Base-by-base conservation (phyloP, 53 echinoderm and acorn worm genomes). In the Henricia sp. region DNA sequence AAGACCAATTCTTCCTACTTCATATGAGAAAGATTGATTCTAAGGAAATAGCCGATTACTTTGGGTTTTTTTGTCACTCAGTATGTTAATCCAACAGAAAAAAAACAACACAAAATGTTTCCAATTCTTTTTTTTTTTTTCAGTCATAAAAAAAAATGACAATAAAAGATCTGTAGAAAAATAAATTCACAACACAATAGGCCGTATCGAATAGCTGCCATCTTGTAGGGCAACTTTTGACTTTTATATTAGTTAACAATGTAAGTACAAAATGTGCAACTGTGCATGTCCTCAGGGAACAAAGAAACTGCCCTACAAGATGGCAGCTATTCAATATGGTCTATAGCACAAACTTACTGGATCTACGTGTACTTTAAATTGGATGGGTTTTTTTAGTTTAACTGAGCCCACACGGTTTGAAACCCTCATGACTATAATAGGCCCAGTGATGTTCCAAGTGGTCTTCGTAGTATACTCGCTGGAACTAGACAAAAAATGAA, bases 361-460 rank as follows among this genome's bases (percentile, higher is more conserved):
- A 37, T 73, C 55, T 0, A 73, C 76, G 3, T 36, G 27, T 19
- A 76, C 4, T 59, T 76, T 57, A 4, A 80, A 80, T 6, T 32
- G 40, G 60, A 80, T 24, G 0, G 13, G 37, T 19, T 10, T 12
- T 0, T 48, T 33, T 14, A 80, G 80, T 11, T 44, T 41, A 11
- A 43, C 42, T 29, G 77, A 77, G 42, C 59, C 59, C 6, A 35
- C 0, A 4, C 4, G 33, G 17, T 64, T 64, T 0, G 80, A 30
- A 48, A 64, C 34, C 33, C 29, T 62, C 80, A 80, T 37, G 11
- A 80, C 48, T 20, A 80, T 4, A 24, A 80, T 80, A 11, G 63
- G 46, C 39, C 80, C 58, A 30, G 64, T n/a, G 28, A 80, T 62
- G 46, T 80, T 80, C 80, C 80, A 80, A 10, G 50, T 48, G 19